A percentile compares a stretch with the other conserved stretches of the same genome.
These are phyloP conservation scores for Dermolepida albohirtum DNA, from an alignment of 2,888 invertebrate species.

Conservation along the genomic window DNA sequence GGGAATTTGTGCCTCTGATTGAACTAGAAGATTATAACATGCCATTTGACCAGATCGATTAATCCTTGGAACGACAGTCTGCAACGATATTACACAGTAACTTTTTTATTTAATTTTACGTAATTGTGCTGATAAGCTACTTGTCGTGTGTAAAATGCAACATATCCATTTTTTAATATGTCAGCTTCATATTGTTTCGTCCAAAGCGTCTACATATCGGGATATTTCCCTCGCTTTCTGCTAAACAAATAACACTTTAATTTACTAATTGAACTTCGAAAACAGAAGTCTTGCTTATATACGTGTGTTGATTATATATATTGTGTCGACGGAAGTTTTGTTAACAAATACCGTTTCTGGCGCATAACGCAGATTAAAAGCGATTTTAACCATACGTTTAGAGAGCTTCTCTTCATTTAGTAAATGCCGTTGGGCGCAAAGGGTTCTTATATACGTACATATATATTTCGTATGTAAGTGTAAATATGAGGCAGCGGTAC, in stretches of 20 bases:
- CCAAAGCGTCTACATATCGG: no score
- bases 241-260: conserved; percentile 13
- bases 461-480: no score
- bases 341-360: no score
- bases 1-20: background rate
- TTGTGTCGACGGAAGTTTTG: background rate
- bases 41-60: conserved; percentile 4
- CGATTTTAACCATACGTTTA: background rate
- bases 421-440: no score
- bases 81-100: background rate
- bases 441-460: no score
- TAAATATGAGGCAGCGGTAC: no score
- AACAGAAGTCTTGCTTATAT: background rate
- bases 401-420: no score
- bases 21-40: background rate
- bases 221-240: background rate
- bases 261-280: conserved; percentile 18
- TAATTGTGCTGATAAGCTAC: no score
- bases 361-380: conserved; percentile 6
- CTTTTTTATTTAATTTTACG: background rate
- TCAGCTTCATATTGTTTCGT: no score
- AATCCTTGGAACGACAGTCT: background rate
- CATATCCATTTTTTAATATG: no score
- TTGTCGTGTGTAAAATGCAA: no score
- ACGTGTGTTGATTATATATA: no score